phyloP scores from a whole-genome alignment of 2,888 invertebrate genomes.

The Nephrocerus scutellatus region DNA sequence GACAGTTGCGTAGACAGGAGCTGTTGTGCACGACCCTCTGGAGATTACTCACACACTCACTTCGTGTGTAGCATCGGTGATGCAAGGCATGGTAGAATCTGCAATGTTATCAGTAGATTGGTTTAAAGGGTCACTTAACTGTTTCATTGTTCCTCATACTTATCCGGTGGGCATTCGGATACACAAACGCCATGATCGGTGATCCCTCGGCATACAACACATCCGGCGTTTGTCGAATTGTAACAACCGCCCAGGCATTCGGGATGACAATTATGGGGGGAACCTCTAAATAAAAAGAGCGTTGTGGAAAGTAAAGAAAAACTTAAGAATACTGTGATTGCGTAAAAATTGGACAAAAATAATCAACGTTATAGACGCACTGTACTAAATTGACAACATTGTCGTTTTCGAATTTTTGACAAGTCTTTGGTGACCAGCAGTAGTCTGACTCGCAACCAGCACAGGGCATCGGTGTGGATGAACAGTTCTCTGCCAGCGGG shows the following conservation, averaged over 20 bases:
- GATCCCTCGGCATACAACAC: constrained; percentile 61
- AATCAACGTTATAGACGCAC: constrained; percentile 25
- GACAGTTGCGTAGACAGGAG: constrained; percentile 31
- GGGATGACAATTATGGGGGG: constrained; percentile 55
- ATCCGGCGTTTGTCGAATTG: constrained; percentile 49
- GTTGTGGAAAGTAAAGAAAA: not conserved
- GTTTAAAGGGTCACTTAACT: not conserved
- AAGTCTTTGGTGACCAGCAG: constrained; percentile 41
- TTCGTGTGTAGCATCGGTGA: constrained; percentile 60
- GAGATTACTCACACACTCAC: constrained; percentile 55
- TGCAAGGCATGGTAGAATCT: constrained; percentile 32
- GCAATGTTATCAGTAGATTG: constrained; percentile 11
- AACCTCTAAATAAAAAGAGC: constrained; percentile 21
- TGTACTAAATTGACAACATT: constrained; percentile 29
- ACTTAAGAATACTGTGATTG: too few relatives aligned
- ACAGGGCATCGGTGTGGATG: constrained; percentile 25
- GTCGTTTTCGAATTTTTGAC: constrained; percentile 40
- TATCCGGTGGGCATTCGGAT: constrained; percentile 57
- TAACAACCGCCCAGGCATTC: constrained; percentile 76
- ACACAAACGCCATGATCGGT: constrained; percentile 55
- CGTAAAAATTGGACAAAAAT: not conserved
- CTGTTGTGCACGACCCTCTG: constrained; percentile 21
- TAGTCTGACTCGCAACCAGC: constrained; percentile 33
- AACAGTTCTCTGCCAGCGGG: constrained; percentile 24
- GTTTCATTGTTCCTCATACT: constrained; percentile 50